Evolutionary conservation across 2,888 invertebrate genomes (phyloP).

Genomic region (Tetragnatha montana): DNA sequence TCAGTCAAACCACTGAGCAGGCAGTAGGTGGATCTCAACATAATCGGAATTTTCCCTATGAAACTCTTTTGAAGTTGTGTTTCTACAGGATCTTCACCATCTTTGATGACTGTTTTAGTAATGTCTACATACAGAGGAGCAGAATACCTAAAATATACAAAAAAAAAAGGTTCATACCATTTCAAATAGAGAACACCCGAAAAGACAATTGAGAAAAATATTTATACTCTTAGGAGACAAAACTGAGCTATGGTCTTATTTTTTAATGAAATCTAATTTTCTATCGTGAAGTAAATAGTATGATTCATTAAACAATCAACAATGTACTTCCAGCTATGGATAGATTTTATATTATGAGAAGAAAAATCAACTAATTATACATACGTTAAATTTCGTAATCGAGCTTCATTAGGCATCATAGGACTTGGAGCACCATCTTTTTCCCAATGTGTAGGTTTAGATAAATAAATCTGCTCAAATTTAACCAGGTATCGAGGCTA

Average conservation of each 20-base stretch:
- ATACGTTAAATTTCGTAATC: slow-evolving; percentile 92
- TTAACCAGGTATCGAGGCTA: slow-evolving; percentile 92
- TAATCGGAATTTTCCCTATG: slow-evolving; percentile 96
- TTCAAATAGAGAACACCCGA: no score
- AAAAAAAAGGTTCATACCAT: no score
- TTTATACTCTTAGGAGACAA: no score
- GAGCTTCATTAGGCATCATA: slow-evolving; percentile 99
- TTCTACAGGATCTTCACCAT: slow-evolving; percentile 91
- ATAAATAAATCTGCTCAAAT: slow-evolving; percentile 87
- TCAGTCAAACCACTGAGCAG: slow-evolving; percentile 94
- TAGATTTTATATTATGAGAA: neutral
- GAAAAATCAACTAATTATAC: slow-evolving; percentile 57
- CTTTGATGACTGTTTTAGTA: slow-evolving; percentile 94
- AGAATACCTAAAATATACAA: slow-evolving; percentile 82
- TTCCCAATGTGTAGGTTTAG: slow-evolving; percentile 99
- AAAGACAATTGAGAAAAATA: no score
- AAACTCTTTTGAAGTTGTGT: slow-evolving; percentile 84
- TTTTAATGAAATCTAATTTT: no score
- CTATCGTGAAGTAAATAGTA: neutral
- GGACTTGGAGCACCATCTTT: slow-evolving; percentile 99
- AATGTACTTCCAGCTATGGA: neutral
- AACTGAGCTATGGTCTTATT: no score
- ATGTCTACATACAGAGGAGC: slow-evolving; percentile 99
- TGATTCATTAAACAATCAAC: neutral
- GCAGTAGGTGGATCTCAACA: slow-evolving; percentile 98